Percentiles rank a stretch among this genome's conserved stretches.
These are phyloP conservation scores for Aegithalos caudatus DNA, from an alignment of 2,113 vertebrate species.

Conservation along the genomic window DNA sequence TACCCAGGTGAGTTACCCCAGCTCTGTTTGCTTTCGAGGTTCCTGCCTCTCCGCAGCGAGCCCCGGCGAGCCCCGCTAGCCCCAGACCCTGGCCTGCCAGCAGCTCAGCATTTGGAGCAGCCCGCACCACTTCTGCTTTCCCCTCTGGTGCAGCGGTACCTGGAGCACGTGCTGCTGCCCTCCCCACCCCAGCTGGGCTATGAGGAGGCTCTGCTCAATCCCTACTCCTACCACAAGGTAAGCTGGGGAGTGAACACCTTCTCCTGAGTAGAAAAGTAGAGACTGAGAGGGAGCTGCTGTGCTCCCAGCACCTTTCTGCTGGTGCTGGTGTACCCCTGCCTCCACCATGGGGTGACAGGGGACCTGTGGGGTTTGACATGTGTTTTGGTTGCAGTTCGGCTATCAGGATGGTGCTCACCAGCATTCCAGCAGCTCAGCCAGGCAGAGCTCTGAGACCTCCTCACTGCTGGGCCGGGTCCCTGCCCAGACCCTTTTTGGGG, in stretches of 20 bases:
- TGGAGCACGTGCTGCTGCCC: conserved; percentile 85
- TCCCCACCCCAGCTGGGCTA: conserved; percentile 75
- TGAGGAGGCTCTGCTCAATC: conserved; percentile 82
- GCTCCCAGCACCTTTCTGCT: not conserved
- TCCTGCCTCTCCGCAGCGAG: not conserved
- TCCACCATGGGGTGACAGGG: not conserved
- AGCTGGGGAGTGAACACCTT: not conserved
- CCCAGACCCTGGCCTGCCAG: not conserved
- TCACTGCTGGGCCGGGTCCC: conserved; percentile 62
- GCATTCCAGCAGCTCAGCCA: conserved; percentile 16
- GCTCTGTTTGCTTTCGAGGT: not conserved
- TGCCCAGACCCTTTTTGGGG: conserved; percentile 60
- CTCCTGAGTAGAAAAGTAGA: not conserved
- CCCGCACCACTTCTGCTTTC: not conserved
- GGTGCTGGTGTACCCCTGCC: not conserved
- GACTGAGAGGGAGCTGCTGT: not conserved
- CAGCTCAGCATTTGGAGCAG: not conserved
- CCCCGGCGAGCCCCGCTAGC: not conserved
- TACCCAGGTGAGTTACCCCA: not conserved
- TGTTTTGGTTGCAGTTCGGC: conserved; percentile 75
- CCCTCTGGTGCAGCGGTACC: conserved; percentile 76
- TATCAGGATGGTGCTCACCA: conserved; percentile 77
- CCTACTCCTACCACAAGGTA: conserved; percentile 89
- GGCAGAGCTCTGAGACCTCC: conserved; percentile 44
- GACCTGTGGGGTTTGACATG: not conserved